Evolutionary conservation across 2,888 invertebrate genomes (phyloP).

Genomic region (Coelinius sp.): DNA sequence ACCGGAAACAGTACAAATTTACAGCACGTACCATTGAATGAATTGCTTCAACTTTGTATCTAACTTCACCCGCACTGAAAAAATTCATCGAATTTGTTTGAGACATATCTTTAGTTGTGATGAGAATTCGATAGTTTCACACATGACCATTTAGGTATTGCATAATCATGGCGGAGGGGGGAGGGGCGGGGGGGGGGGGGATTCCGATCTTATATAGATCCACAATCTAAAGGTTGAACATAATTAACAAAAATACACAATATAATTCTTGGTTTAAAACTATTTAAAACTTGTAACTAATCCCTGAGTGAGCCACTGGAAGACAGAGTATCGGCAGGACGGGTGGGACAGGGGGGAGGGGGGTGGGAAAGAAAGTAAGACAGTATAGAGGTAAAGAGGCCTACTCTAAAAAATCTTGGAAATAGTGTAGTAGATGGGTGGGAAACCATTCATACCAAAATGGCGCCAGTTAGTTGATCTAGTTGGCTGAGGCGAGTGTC

Average conservation of each 20-base stretch:
- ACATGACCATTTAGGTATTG: not conserved
- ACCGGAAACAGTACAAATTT: not conserved
- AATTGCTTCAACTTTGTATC: not conserved
- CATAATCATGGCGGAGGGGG: too few species aligned
- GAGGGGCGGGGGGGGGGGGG: too few species aligned
- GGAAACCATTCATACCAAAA: constrained; percentile 35
- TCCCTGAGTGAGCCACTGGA: constrained; percentile 19
- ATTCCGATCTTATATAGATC: too few species aligned
- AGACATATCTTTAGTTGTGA: not conserved
- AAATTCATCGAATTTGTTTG: not conserved
- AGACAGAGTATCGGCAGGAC: not conserved
- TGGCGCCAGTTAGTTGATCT: constrained; percentile 33
- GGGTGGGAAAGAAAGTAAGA: not conserved
- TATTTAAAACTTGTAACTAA: constrained; percentile 51
- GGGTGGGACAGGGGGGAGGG: not conserved
- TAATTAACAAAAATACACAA: too few species aligned
- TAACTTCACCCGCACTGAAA: not conserved
- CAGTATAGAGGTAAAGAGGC: constrained; percentile 42
- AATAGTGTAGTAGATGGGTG: constrained; percentile 26
- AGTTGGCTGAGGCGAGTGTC: constrained; percentile 37
- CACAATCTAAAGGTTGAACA: too few species aligned
- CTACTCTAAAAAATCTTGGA: constrained; percentile 24
- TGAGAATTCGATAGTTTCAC: not conserved
- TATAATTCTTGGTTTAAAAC: constrained; percentile 49
- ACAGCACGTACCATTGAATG: not conserved